Percentiles rank a stretch among this genome's conserved stretches.
Evolutionary conservation across 2,888 invertebrate genomes (phyloP).

Genomic region (Halictus quadricinctus): DNA sequence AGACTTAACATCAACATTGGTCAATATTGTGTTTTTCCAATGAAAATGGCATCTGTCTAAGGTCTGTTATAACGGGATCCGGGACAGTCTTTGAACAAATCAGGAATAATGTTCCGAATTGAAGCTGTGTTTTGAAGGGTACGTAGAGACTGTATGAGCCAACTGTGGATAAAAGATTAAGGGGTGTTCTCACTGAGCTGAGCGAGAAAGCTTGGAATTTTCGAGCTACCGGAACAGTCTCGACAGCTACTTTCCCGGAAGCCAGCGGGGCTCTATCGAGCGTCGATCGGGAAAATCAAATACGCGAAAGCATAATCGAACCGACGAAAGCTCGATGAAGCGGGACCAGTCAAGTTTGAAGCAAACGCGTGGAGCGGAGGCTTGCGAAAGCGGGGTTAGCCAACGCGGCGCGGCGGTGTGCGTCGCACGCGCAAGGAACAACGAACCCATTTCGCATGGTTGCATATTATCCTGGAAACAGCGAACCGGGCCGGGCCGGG

Average conservation of each 20-base stretch:
- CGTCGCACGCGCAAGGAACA: conserved; percentile 14
- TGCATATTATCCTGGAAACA: conserved; percentile 44
- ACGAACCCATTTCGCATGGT: conserved; percentile 26
- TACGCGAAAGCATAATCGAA: conserved; percentile 4
- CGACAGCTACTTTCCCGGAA: neutral
- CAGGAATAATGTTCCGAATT: neutral
- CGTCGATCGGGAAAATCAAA: neutral
- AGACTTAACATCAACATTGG: too few relatives aligned
- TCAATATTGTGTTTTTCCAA: too few relatives aligned
- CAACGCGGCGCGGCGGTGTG: conserved; percentile 11
- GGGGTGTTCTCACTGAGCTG: neutral
- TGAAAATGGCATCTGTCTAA: too few relatives aligned
- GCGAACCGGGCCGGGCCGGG: conserved; percentile 18
- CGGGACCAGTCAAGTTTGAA: neutral
- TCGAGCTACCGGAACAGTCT: neutral
- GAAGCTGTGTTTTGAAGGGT: neutral
- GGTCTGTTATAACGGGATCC: too few relatives aligned
- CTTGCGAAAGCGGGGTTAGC: conserved; percentile 15
- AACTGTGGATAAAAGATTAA: neutral
- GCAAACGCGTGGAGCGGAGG: neutral
- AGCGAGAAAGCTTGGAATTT: neutral
- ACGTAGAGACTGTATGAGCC: too few relatives aligned
- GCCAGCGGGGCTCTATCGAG: neutral
- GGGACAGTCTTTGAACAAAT: neutral
- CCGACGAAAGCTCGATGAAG: conserved; percentile 10